Evolutionary conservation across 1,140 invertebrate species (phyloP).

Genomic region (Holcopasites calliopsidis): DNA sequence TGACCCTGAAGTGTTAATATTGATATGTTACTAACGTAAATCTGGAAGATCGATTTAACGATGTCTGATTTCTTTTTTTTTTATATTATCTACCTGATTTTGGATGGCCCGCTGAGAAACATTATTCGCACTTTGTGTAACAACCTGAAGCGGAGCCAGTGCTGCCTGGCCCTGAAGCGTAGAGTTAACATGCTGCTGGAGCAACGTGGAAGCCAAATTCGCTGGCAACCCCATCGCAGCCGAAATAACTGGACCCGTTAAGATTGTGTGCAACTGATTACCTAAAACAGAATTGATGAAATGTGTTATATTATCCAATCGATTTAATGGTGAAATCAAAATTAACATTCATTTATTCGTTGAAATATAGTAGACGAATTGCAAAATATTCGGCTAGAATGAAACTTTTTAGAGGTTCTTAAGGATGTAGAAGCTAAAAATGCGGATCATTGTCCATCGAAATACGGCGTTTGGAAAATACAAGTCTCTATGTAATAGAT

Average conservation of each 20-base stretch:
- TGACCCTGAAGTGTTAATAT: constrained; percentile 84
- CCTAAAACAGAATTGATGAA: constrained; percentile 67
- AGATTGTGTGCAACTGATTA: constrained; percentile 83
- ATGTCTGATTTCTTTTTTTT: not conserved
- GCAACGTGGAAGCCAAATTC: constrained; percentile 86
- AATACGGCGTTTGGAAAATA: too few relatives aligned
- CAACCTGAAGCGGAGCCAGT: constrained; percentile 71
- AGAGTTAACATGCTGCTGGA: constrained; percentile 93
- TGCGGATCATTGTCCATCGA: too few relatives aligned
- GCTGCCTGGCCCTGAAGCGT: constrained; percentile 83
- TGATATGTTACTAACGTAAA: constrained; percentile 92
- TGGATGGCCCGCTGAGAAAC: constrained; percentile 66
- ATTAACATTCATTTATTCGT: too few relatives aligned
- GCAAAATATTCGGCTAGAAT: too few relatives aligned
- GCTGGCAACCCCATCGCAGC: constrained; percentile 91
- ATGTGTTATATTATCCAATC: too few relatives aligned
- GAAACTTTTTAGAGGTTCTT: too few relatives aligned
- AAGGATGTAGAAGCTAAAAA: too few relatives aligned
- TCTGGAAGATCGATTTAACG: constrained; percentile 85
- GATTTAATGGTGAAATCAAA: too few relatives aligned
- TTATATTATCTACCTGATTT: constrained; percentile 58
- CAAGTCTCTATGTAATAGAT: too few relatives aligned
- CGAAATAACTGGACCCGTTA: constrained; percentile 91
- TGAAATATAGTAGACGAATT: too few relatives aligned
- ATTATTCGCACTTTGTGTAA: constrained; percentile 66